Percentiles rank a stretch among this genome's conserved stretches.
These are phyloP conservation scores for Corythornis cristatus DNA, from an alignment of 2,113 vertebrate species.

Conservation along the genomic window DNA sequence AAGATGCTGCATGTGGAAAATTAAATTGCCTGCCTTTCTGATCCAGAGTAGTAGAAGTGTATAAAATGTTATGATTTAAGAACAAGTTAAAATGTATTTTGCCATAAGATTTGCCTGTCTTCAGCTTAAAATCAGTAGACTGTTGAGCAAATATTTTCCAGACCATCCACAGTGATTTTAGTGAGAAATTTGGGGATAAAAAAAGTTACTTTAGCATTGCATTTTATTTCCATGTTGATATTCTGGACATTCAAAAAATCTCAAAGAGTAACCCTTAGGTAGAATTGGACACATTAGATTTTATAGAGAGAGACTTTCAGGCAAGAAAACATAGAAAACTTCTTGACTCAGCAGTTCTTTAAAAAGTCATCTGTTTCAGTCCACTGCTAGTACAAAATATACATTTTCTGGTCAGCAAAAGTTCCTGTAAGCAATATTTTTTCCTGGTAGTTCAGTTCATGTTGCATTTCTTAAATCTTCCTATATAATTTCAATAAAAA, in stretches of 20 bases:
- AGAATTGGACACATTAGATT: not conserved
- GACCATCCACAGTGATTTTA: not conserved
- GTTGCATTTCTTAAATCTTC: not conserved
- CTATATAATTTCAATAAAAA: not conserved
- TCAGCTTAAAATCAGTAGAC: not conserved
- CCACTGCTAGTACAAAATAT: not conserved
- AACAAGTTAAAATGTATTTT: not conserved
- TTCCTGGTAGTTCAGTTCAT: not conserved
- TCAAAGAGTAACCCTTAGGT: not conserved
- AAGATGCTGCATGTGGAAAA: not conserved
- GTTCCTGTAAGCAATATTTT: constrained; percentile 25
- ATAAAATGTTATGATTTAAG: not conserved
- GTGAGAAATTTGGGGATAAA: not conserved
- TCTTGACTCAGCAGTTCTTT: constrained; percentile 24
- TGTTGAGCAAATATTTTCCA: not conserved
- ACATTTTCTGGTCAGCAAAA: constrained; percentile 20
- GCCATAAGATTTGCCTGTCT: not conserved
- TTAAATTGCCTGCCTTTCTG: not conserved
- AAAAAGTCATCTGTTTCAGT: constrained; percentile 38
- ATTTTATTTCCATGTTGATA: not conserved
- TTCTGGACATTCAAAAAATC: not conserved
- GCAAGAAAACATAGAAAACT: not conserved
- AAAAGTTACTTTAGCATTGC: not conserved
- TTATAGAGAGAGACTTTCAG: not conserved
- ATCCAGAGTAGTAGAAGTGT: not conserved